Base-by-base conservation (phyloP, 2,888 invertebrate genomes). In the Cristatella mucedo region DNA sequence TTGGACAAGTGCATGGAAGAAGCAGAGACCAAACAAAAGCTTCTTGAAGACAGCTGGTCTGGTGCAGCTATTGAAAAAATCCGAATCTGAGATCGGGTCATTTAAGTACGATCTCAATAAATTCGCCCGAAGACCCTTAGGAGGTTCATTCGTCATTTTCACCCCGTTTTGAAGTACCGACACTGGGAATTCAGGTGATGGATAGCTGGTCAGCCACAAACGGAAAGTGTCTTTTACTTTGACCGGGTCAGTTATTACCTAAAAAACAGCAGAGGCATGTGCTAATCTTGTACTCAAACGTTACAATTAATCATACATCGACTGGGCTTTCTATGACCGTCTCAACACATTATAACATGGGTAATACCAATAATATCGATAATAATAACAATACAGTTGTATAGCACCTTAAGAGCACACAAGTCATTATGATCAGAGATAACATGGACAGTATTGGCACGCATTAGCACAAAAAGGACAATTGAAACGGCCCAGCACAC, bases 61-160 rank as follows among this genome's bases (percentile, higher is more conserved):
- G n/a, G 54, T 61, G 45, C 71, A 71, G 6, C 55, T 62, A 48
- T 75, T 73, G 64, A 80, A 86, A 69, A 87, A 87, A 52, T 74
- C 74, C 1, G 75, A 72, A 41, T 67, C 66, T n/a, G 63, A 63
- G 26, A 68, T 63, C n/a, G 68, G 68, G 46, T 63, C 63, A 49
- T 59, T 67, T 19, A 61, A 51, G 47, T 67, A 68, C 0, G 68
- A 67, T 15, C 66, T 45, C 24, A 67, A 52, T 5, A 68, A 49
- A 45, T 68, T 68, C 6, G 66, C 63, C 32, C 63, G 46, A 16
- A 68, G 52, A 36, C 36, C 64, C 46, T 61, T 60, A 1, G 63
- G 63, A 6, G 65, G 60, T 41, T 65, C 65, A 45, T 64, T 65
- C 21, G 62, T 64, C 61, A 65, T 65, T 46, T 65, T 65, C 42